Base-by-base conservation (phyloP, 2,888 invertebrate species). In the Oligia fasciuncula region DNA sequence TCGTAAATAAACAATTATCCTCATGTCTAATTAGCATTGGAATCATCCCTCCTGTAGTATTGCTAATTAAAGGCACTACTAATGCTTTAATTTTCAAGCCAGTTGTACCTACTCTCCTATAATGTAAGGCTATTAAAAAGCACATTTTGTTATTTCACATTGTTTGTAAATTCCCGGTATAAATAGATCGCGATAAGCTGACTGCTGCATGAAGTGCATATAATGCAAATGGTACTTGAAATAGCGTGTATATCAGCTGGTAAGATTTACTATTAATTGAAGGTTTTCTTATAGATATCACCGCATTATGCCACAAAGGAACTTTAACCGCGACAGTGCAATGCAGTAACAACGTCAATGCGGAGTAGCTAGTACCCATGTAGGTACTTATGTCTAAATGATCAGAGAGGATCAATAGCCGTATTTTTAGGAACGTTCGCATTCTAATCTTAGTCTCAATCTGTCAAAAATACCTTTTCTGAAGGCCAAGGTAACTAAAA, bases 281-380 rank as follows among this genome's bases (percentile, higher is more conserved):
- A 65, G 40, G 13, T 71, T 73, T 76, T 76, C 19, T 13, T 70
- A 17, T 14, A 81, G 54, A 29, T 76, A 85, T 72, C 23, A 57
- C 69, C 4, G 77, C 68, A 75, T 70, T 77, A 75, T 66, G 75
- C 67, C 73, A 72, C 76, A 62, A 79, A 76, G 63, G 63, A 71
- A 70, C 72, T n/a, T 46, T 63, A 49, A 67, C 62, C 23, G 35
- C 60, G 13, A 35, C 65, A 68, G 49, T 76, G 72, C 68, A 86
- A 80, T 85, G 83, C 78, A n/a, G 83, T 78, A 57, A 57, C 43
- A 62, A 76, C 29, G 29, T 62, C 49, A 82, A 67, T 72, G 73
- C 43, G 11, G 73, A 19, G 13, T 57, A 69, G 3, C 14, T 63
- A n/a, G 8, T 5, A 65, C 65, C 35, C 35, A 14, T n/a, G 5